phyloP scores from a whole-genome alignment of 2,888 invertebrate species.

The Cantharis rustica region DNA sequence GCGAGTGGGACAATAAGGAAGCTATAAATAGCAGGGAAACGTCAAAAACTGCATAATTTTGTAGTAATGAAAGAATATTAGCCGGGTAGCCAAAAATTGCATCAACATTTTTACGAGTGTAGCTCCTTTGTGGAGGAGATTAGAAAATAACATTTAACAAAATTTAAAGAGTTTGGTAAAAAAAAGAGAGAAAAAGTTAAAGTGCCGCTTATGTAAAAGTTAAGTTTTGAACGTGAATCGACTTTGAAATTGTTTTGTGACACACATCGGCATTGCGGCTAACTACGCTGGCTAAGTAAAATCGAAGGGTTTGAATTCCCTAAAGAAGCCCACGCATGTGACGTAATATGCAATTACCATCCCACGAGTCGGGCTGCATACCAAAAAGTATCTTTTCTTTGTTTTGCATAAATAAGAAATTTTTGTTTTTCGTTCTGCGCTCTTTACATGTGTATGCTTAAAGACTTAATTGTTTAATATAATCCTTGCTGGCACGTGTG shows the following conservation, averaged over 20 bases:
- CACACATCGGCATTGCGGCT: constrained; percentile 18
- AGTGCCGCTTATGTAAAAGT: constrained; percentile 11
- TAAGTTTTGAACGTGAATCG: constrained; percentile 5
- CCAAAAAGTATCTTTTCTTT: background rate
- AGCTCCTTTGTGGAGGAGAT: background rate
- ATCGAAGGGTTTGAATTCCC: background rate
- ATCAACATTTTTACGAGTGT: background rate
- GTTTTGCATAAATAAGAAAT: background rate
- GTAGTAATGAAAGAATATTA: background rate
- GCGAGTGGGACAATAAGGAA: background rate
- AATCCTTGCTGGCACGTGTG: background rate
- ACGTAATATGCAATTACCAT: background rate
- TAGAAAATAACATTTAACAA: background rate
- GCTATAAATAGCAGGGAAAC: background rate
- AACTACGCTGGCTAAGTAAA: constrained; percentile 4
- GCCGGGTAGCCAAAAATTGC: background rate
- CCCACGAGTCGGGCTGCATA: background rate
- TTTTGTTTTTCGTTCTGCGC: background rate
- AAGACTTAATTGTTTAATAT: background rate
- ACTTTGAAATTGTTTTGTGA: constrained; percentile 10
- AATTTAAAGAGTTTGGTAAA: background rate
- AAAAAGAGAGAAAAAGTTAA: background rate
- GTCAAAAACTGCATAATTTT: background rate
- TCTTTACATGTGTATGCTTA: background rate
- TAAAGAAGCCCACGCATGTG: background rate